A percentile compares a stretch with the other conserved stretches of the same genome.
Conservation (phyloP, 2,113 vertebrate species). For the Corapipo altera region DNA sequence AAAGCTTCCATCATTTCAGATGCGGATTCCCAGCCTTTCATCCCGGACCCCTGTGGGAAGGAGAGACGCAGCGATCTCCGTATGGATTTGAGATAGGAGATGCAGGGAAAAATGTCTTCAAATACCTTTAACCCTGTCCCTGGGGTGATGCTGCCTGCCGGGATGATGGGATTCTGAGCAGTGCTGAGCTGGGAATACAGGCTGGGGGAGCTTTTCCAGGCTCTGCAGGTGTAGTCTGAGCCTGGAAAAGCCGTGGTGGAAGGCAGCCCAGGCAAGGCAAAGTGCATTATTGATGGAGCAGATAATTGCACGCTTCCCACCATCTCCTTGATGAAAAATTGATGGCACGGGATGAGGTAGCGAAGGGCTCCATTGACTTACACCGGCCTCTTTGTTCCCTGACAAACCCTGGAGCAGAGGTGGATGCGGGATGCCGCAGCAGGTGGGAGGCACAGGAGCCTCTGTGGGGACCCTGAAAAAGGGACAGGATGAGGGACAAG, state of each 20-base stretch:
- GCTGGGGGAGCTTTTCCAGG: not conserved
- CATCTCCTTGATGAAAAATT: constrained; percentile 61
- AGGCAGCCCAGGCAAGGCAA: not conserved
- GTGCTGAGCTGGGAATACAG: not conserved
- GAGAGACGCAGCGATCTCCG: not conserved
- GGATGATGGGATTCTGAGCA: not conserved
- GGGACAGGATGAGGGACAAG: accelerated
- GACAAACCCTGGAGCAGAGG: not conserved
- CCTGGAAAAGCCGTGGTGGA: not conserved
- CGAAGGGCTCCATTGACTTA: not conserved
- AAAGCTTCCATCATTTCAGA: not conserved
- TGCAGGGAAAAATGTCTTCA: not conserved
- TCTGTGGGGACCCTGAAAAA: not conserved
- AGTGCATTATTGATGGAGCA: constrained; percentile 4
- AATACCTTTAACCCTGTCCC: not conserved
- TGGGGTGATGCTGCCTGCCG: not conserved
- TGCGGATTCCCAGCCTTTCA: not conserved
- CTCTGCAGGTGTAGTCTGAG: not conserved
- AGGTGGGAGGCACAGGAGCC: not conserved
- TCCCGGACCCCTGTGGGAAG: not conserved
- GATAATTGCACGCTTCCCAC: not conserved
- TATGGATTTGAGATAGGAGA: not conserved
- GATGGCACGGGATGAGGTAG: constrained; percentile 15
- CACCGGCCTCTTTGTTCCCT: not conserved
- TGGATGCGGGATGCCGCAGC: accelerated